phyloP scores from a whole-genome alignment of 2,113 vertebrate species.

The Rhagologus leucostigma region DNA sequence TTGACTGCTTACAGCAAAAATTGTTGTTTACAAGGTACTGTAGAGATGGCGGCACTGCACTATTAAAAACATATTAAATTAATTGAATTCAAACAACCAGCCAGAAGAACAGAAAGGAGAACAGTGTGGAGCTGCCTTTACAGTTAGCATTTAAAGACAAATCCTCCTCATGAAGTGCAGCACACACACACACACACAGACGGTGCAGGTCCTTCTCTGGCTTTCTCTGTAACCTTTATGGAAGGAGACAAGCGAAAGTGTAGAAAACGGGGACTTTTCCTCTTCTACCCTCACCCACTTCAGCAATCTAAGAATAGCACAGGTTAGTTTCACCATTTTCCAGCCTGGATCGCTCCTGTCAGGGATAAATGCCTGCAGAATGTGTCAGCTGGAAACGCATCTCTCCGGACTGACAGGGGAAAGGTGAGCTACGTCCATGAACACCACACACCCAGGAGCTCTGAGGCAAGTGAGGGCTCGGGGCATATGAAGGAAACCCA shows the following conservation, averaged over 20 bases:
- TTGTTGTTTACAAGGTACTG: neutral
- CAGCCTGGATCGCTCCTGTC: neutral
- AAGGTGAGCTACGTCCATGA: neutral
- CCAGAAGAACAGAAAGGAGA: neutral
- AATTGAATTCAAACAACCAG: neutral
- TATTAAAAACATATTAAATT: neutral
- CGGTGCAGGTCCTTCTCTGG: neutral
- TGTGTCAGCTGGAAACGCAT: neutral
- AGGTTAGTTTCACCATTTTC: neutral
- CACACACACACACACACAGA: neutral
- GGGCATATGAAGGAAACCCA: accelerated
- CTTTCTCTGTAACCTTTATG: neutral
- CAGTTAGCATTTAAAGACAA: neutral
- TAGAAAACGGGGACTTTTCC: neutral
- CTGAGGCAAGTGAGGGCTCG: accelerated
- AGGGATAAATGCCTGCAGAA: neutral
- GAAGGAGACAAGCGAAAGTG: neutral
- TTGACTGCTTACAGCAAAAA: neutral
- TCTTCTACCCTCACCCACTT: accelerated
- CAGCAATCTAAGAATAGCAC: neutral
- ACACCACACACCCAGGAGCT: neutral
- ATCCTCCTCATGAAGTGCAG: neutral
- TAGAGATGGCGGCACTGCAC: neutral
- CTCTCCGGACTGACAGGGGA: neutral
- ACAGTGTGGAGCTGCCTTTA: neutral